A percentile compares a stretch with the other conserved stretches of the same genome.
Conservation (phyloP, 2,888 invertebrate species). For the Polyommatus icarus region DNA sequence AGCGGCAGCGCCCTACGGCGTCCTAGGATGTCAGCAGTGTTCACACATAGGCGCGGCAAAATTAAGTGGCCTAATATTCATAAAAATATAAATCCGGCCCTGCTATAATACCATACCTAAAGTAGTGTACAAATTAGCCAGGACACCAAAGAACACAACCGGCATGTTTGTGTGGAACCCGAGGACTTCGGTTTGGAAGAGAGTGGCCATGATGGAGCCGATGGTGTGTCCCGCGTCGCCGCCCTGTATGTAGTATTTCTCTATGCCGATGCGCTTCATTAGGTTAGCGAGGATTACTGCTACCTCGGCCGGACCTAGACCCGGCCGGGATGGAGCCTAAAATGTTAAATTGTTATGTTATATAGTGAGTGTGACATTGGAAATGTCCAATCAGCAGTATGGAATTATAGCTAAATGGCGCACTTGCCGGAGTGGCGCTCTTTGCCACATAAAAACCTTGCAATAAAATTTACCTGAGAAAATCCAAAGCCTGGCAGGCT, state of each 20-base stretch:
- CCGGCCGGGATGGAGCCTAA: constrained; percentile 77
- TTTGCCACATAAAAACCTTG: no score
- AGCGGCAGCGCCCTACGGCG: no score
- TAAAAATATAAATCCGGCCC: no score
- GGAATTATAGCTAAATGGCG: no score
- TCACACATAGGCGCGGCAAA: no score
- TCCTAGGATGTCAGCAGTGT: no score
- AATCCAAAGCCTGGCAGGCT: constrained; percentile 86
- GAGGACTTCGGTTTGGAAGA: constrained; percentile 79
- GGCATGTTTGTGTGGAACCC: constrained; percentile 84
- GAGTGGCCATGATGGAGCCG: constrained; percentile 78
- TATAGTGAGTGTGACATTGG: background rate
- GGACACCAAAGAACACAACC: constrained; percentile 47
- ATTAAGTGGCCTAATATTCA: no score
- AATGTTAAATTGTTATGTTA: background rate
- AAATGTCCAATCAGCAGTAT: no score
- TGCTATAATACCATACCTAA: constrained; percentile 49
- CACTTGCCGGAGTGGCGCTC: no score
- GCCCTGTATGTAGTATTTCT: constrained; percentile 85
- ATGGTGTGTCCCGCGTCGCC: constrained; percentile 86
- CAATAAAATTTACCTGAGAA: constrained; percentile 74
- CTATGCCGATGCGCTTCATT: constrained; percentile 84
- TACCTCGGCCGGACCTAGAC: constrained; percentile 79
- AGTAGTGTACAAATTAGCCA: constrained; percentile 54
- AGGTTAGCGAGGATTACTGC: constrained; percentile 83